Evolutionary conservation across 2,888 invertebrate species (phyloP).

Genomic region (Encarsia formosa): DNA sequence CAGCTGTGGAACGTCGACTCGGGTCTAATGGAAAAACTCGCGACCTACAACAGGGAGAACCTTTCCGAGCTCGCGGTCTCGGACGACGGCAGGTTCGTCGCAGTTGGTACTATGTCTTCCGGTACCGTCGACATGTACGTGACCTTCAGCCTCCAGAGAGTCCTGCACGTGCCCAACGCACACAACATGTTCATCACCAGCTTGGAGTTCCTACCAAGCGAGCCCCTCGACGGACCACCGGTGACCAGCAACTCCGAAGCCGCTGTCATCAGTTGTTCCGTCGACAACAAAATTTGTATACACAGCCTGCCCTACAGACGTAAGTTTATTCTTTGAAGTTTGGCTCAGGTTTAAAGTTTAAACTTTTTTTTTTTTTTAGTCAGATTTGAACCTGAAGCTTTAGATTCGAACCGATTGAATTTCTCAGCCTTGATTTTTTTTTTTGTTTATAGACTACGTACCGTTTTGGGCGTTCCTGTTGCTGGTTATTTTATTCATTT

Average conservation of each 20-base stretch:
- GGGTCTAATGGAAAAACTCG: slow-evolving; percentile 57
- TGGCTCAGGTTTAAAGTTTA: not conserved
- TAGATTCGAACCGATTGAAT: not conserved
- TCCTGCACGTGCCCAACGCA: slow-evolving; percentile 76
- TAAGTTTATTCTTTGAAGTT: slow-evolving; percentile 52
- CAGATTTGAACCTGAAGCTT: not conserved
- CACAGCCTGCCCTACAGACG: slow-evolving; percentile 79
- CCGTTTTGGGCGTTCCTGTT: slow-evolving; percentile 78
- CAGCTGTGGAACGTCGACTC: slow-evolving; percentile 74
- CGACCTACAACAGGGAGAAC: slow-evolving; percentile 68
- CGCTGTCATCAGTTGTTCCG: slow-evolving; percentile 90
- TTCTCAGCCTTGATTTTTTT: slow-evolving; percentile 13
- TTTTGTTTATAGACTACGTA: slow-evolving; percentile 63
- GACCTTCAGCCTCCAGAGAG: slow-evolving; percentile 86
- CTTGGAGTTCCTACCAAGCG: slow-evolving; percentile 81
- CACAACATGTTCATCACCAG: slow-evolving; percentile 98
- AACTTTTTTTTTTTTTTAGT: slow-evolving; percentile 1
- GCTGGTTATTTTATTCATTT: slow-evolving; percentile 70
- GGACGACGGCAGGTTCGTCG: slow-evolving; percentile 88
- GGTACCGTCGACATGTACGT: slow-evolving; percentile 88
- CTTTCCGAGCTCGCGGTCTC: slow-evolving; percentile 81
- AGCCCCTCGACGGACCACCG: slow-evolving; percentile 63
- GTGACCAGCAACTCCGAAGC: slow-evolving; percentile 75
- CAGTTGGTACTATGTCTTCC: slow-evolving; percentile 89
- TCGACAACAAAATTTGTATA: slow-evolving; percentile 89